phyloP scores from a whole-genome alignment of 2,888 invertebrate genomes.

The Fabriciana adippe region DNA sequence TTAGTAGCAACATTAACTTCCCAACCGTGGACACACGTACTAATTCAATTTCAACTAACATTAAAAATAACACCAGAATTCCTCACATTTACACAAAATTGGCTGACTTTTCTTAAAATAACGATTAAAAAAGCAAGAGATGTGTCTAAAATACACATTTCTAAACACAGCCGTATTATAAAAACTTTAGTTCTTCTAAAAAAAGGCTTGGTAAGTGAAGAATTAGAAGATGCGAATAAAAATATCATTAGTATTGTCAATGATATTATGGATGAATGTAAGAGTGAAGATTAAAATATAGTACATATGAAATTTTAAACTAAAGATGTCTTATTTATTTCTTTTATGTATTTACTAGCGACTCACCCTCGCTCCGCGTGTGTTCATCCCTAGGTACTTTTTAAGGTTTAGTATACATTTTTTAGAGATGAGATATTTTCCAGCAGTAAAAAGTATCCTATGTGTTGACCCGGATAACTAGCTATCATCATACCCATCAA shows the following conservation, averaged over 20 bases:
- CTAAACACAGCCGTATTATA: constrained; percentile 59
- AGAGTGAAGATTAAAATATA: constrained; percentile 1
- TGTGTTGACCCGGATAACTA: too few relatives aligned
- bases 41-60: constrained; percentile 70
- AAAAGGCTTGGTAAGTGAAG: constrained; percentile 55
- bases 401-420: too few relatives aligned
- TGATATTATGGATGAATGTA: constrained; percentile 55
- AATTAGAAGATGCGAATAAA: constrained; percentile 51
- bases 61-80: constrained; percentile 64
- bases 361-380: too few relatives aligned
- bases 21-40: constrained; percentile 71
- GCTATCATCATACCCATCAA: too few relatives aligned
- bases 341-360: too few relatives aligned
- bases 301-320: too few relatives aligned
- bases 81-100: constrained; percentile 61
- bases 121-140: constrained; percentile 58
- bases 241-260: constrained; percentile 54
- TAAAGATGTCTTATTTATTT: background rate
- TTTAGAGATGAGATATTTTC: too few relatives aligned
- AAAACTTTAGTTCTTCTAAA: constrained; percentile 61
- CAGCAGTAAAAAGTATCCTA: too few relatives aligned
- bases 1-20: constrained; percentile 63
- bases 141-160: constrained; percentile 51
- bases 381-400: too few relatives aligned
- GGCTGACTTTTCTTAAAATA: constrained; percentile 65